Evolutionary conservation across 2,113 vertebrate genomes (phyloP).

Genomic region (Scatophagus argus): DNA sequence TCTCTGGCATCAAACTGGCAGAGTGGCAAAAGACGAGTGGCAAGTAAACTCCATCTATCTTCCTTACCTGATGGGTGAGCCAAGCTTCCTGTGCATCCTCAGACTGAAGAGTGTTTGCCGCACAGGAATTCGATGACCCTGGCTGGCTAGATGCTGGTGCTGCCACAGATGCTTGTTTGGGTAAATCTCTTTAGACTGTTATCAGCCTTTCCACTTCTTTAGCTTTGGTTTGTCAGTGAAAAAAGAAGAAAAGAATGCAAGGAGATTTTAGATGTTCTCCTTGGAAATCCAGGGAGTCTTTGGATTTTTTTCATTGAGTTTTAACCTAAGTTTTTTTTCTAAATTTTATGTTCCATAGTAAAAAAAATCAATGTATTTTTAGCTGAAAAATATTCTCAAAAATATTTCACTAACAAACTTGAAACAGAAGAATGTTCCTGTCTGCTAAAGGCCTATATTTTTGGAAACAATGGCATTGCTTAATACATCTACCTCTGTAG

Average conservation of each 20-base stretch:
- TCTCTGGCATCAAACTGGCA: slow-evolving; percentile 90
- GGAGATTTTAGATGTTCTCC: slow-evolving; percentile 40
- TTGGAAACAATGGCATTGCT: background rate
- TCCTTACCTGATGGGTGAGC: slow-evolving; percentile 45
- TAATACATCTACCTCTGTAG: background rate
- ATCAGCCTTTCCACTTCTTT: slow-evolving; percentile 13
- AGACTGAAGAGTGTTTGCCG: slow-evolving; percentile 47
- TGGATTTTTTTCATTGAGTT: slow-evolving; percentile 7
- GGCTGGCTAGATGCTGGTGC: slow-evolving; percentile 2
- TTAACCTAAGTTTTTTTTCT: background rate
- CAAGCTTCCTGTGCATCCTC: slow-evolving; percentile 18
- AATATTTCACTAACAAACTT: background rate
- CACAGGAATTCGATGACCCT: slow-evolving; percentile 7
- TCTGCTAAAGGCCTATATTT: background rate
- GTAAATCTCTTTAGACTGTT: slow-evolving; percentile 32
- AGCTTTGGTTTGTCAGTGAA: slow-evolving; percentile 1
- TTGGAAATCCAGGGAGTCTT: slow-evolving; percentile 8
- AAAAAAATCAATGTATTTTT: background rate
- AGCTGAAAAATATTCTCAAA: background rate
- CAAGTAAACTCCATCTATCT: slow-evolving; percentile 81
- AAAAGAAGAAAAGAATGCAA: slow-evolving; percentile 26
- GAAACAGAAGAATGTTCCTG: background rate
- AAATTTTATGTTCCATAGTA: slow-evolving; percentile 1
- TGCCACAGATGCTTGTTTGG: slow-evolving; percentile 17
- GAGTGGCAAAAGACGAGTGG: slow-evolving; percentile 85